Conservation (phyloP, 2,113 vertebrate species). For the Scortum barcoo region DNA sequence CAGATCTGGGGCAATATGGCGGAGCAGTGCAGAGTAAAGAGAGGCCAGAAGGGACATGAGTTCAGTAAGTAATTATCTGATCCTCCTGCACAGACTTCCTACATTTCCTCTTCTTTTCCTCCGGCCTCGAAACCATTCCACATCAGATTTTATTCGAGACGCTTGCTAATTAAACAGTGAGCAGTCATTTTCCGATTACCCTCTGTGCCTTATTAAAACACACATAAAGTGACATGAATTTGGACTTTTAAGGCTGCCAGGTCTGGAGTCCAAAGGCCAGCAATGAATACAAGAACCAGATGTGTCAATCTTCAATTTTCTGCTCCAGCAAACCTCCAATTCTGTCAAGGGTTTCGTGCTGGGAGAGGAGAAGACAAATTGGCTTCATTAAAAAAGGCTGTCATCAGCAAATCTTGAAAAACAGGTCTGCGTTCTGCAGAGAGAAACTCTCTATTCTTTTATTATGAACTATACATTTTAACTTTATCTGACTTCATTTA, state of each 20-base stretch:
- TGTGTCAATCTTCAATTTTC: constrained; percentile 50
- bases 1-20: constrained; percentile 69
- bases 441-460: not conserved
- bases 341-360: constrained; percentile 28
- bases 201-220: constrained; percentile 16
- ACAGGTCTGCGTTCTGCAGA: not conserved
- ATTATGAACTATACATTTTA: not conserved
- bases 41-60: constrained; percentile 41
- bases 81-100: constrained; percentile 29
- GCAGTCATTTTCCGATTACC: not conserved
- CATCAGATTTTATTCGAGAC: constrained; percentile 24
- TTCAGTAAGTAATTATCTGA: constrained; percentile 52
- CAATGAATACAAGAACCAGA: constrained; percentile 12
- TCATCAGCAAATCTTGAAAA: constrained; percentile 53
- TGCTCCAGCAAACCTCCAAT: constrained; percentile 45
- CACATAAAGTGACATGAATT: not conserved
- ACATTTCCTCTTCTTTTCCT: constrained; percentile 25
- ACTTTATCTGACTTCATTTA: not conserved
- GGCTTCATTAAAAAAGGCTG: constrained; percentile 52
- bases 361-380: constrained; percentile 39
- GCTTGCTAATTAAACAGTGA: constrained; percentile 31
- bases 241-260: not conserved
- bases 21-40: constrained; percentile 41
- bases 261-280: not conserved
- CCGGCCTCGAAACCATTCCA: constrained; percentile 33